Conservation (phyloP, 1,140 invertebrate species). For the Drosophila cardini region DNA sequence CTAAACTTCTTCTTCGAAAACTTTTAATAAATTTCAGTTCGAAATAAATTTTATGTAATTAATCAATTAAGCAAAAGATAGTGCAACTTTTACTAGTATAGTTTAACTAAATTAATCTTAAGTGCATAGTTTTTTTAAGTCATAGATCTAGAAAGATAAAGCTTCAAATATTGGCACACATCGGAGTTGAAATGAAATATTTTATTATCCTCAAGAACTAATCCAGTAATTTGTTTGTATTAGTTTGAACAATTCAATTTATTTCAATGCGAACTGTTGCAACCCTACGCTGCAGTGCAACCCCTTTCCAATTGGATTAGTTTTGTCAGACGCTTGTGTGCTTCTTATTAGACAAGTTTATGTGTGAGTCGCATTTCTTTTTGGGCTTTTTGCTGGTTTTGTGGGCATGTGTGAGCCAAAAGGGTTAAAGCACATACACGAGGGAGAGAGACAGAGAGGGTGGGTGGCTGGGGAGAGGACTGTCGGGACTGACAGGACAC, state of each 20-base stretch:
- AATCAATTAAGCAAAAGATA: no score
- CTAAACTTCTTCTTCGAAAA: neutral
- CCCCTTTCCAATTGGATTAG: slow-evolving; percentile 48
- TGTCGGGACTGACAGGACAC: slow-evolving; percentile 21
- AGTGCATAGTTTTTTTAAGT: no score
- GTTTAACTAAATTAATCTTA: no score
- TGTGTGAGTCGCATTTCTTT: slow-evolving; percentile 61
- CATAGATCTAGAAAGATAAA: neutral
- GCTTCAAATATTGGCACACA: neutral
- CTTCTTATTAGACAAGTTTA: slow-evolving; percentile 76
- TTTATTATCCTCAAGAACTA: neutral
- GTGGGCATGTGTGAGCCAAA: slow-evolving; percentile 40
- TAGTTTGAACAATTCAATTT: slow-evolving; percentile 56
- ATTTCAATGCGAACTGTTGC: slow-evolving; percentile 14
- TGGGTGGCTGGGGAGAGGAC: neutral
- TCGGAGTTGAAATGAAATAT: neutral
- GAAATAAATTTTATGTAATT: no score
- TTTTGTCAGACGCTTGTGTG: slow-evolving; percentile 10
- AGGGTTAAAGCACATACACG: slow-evolving; percentile 48
- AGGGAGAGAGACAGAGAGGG: neutral
- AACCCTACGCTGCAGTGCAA: neutral
- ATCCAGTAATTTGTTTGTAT: slow-evolving; percentile 12
- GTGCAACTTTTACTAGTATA: no score
- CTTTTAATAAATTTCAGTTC: neutral
- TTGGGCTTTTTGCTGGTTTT: slow-evolving; percentile 53